A percentile compares a stretch with the other conserved stretches of the same genome.
Conservation (phyloP, 2,888 invertebrate species). For the Anthophora plumipes region DNA sequence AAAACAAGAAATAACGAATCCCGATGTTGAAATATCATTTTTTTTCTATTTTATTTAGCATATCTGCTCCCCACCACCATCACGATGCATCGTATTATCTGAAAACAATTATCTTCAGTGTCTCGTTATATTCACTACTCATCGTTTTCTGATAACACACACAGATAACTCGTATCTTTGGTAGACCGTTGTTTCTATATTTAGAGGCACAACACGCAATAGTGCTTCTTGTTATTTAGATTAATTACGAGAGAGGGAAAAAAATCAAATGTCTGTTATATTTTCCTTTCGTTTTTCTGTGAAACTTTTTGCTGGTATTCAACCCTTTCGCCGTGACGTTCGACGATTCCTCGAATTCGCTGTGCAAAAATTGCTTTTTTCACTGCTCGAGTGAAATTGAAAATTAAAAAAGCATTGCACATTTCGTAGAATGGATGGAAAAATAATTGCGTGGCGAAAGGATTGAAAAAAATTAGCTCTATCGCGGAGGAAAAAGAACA, state of each 20-base stretch:
- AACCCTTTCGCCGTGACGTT: too few relatives aligned
- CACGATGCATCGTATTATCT: constrained; percentile 7
- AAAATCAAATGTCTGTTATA: background rate
- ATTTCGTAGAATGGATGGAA: too few relatives aligned
- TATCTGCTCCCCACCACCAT: background rate
- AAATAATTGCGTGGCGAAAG: too few relatives aligned
- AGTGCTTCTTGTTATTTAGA: too few relatives aligned
- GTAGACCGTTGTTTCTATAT: constrained; percentile 3
- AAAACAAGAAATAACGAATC: background rate
- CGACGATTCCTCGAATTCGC: too few relatives aligned
- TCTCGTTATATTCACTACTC: constrained; percentile 7
- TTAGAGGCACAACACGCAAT: background rate
- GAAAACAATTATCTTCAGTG: constrained; percentile 9
- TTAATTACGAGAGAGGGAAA: background rate
- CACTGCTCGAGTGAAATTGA: too few relatives aligned
- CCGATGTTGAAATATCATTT: background rate
- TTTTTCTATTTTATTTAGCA: background rate
- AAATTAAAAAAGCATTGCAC: too few relatives aligned
- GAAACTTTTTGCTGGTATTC: too few relatives aligned
- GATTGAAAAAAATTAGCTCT: too few relatives aligned
- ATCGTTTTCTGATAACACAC: constrained; percentile 15
- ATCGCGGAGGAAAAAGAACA: too few relatives aligned
- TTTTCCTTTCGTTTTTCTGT: too few relatives aligned
- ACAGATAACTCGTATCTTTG: constrained; percentile 11
- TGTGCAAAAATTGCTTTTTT: too few relatives aligned